Base-by-base conservation (phyloP, 1,140 invertebrate species). In the Bombus pyrosoma region DNA sequence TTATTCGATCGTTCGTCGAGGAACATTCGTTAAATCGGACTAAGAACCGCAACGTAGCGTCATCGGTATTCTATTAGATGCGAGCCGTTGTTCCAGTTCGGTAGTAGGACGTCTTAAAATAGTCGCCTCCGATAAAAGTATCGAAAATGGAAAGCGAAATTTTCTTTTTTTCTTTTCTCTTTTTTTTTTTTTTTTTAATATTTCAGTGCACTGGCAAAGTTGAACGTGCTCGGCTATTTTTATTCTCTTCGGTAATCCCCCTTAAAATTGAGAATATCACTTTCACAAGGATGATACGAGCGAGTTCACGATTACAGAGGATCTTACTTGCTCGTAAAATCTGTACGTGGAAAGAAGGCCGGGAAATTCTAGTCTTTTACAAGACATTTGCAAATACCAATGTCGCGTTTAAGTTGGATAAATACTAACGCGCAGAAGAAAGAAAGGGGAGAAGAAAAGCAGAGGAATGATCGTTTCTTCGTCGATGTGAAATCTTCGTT, bases 61-160 rank as follows among this genome's bases (percentile, higher is more conserved):
- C 72, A 81, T 87, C 81, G 28, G 83, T 88, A 88, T 88, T 88
- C 87, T 68, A 76, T 88, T 72, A 85, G 76, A 41, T 73, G 81
- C 81, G 76, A 87, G 59, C 57, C 71, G 82, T 89, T 81, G 87
- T 88, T 89, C 87, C 82, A 88, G 66, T 89, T 89, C 82, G 1
- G 43, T 57, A 85, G 86, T 88, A 87, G 87, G 82, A 87, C 86
- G 69, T 25, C 82, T 85, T 64, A 85, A 89, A 89, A 88, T 89
- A 88, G 82, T 88, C 77, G 32, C 47, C 15, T 34, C 28, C 86
- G 57, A 77, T 83, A 89, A 87, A 81, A 85, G 77, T 81, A 81
- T 84, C 86, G 82, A 84, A 88, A 80, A 47, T 41, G 64, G 75
- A 89, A 85, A 89, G 82, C 66, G 72, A 85, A 81, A 73, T 74